Evolutionary conservation across 35 echinoderm and acorn worm species (phyloP), one percentile per base, ranked within the genome.

Genomic region (Apostichopus japonicus): DNA sequence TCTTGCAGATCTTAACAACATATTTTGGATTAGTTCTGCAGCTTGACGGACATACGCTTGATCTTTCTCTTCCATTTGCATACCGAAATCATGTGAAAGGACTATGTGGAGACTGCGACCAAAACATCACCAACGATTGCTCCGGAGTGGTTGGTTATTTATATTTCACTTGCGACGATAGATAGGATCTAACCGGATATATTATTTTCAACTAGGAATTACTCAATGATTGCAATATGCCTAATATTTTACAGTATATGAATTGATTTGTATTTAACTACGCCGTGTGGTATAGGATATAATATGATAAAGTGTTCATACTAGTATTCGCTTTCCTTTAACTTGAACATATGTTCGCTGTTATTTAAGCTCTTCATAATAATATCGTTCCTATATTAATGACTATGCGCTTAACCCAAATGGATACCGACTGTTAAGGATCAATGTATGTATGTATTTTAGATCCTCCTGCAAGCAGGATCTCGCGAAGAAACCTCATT

Each of bases 91-190:
- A 53, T 9, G 52, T 83, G 51, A 56, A 83, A 55, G 80, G 80
- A 15, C 51, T 83, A 0, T 83, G 80, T 19, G 80, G 80, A 51
- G 55, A 83, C 53, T 83, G 80, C 22, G 80, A 83, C 80, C 14
- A 56, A 83, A 83, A 56, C 33, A 51, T 16, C 51, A n/a, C 51
- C 51, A 83, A 83, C 33, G 80, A 83, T 53, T 83, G 80, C 21
- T 55, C 27, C 17, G 80, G 80, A 53, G 55, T 55, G 80, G 80
- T 83, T 27, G 16, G 51, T n/a, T 53, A 19, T 55, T 16, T 53
- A 61, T 61, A 61, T 8, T 61, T 61, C 7, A 8, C 13, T 61
- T 61, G 57, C 13, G 8, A 61, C 0, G 57, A 61, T 13, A 61
- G 4, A 13, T 8, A 61, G 57, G 57, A 13, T 61, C 57, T 61